Evolutionary conservation across 2,888 invertebrate genomes (phyloP).

Genomic region (Eupeodes latifasciatus): DNA sequence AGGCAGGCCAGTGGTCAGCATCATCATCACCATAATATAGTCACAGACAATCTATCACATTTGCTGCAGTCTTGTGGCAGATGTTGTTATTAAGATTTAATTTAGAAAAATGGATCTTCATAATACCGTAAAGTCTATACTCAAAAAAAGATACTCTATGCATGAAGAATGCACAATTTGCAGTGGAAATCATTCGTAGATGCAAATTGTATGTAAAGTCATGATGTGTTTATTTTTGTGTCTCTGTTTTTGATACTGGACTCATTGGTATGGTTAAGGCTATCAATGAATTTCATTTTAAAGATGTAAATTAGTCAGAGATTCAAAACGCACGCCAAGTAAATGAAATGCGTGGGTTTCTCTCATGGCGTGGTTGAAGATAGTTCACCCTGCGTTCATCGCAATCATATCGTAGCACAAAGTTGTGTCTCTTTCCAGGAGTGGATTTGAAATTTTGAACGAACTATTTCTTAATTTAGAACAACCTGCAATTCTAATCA

Average conservation of each 20-base stretch:
- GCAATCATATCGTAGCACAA: background rate
- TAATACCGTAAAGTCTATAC: background rate
- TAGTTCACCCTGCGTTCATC: slow-evolving; percentile 41
- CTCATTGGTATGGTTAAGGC: slow-evolving; percentile 8
- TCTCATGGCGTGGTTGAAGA: slow-evolving; percentile 28
- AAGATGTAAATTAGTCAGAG: slow-evolving; percentile 53
- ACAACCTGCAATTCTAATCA: too few species aligned
- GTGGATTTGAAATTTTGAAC: background rate
- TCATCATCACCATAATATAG: slow-evolving; percentile 12
- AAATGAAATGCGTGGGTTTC: slow-evolving; percentile 61
- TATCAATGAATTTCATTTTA: slow-evolving; percentile 60
- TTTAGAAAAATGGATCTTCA: slow-evolving; percentile 59
- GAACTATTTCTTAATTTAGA: too few species aligned
- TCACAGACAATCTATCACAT: slow-evolving; percentile 56
- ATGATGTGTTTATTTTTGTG: background rate
- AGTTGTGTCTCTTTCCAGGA: background rate
- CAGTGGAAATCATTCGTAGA: slow-evolving; percentile 52
- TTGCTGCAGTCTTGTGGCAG: slow-evolving; percentile 43
- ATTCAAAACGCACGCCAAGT: slow-evolving; percentile 34
- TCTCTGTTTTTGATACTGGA: slow-evolving; percentile 30
- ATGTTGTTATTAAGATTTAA: slow-evolving; percentile 66
- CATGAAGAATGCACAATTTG: slow-evolving; percentile 72
- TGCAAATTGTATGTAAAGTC: slow-evolving; percentile 16
- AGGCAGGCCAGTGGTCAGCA: background rate
- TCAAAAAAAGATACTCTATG: slow-evolving; percentile 42